Percentiles rank a stretch among this genome's conserved stretches.
These are phyloP conservation scores for Oreochromis niloticus DNA, from an alignment of 2,113 vertebrate genomes.

Conservation along the genomic window DNA sequence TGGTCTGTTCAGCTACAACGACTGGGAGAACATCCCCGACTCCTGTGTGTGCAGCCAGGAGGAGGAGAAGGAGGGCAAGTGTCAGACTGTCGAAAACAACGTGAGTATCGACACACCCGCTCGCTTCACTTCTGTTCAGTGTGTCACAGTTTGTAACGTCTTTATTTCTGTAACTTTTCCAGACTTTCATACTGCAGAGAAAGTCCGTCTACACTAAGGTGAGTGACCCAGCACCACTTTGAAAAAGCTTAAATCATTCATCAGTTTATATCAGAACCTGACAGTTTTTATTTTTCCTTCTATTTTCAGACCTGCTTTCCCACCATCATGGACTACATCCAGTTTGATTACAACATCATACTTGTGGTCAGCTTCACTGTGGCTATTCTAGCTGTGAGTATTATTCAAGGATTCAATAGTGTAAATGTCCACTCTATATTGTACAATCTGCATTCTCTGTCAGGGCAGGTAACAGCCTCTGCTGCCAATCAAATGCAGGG, in stretches of 20 bases:
- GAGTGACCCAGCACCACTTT: not conserved
- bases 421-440: too few relatives aligned
- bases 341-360: rapidly evolving
- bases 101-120: not conserved
- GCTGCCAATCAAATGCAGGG: too few relatives aligned
- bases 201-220: not conserved
- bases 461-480: too few relatives aligned
- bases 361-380: not conserved
- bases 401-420: not conserved
- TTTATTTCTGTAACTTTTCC: not conserved
- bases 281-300: not conserved
- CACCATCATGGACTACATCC: not conserved
- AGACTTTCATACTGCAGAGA: rapidly evolving
- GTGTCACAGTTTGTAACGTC: not conserved
- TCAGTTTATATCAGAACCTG: not conserved
- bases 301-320: constrained; percentile 32
- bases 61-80: not conserved
- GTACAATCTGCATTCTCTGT: too few relatives aligned
- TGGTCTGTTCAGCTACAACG: too few relatives aligned
- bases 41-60: too few relatives aligned
- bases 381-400: constrained; percentile 29
- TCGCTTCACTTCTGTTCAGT: too few relatives aligned
- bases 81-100: rapidly evolving
- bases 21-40: too few relatives aligned
- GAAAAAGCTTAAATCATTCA: not conserved